These are phyloP conservation scores for zebrafish (Danio rerio) DNA, from an alignment of 2,113 vertebrate species.

Conservation along the genomic window DNA sequence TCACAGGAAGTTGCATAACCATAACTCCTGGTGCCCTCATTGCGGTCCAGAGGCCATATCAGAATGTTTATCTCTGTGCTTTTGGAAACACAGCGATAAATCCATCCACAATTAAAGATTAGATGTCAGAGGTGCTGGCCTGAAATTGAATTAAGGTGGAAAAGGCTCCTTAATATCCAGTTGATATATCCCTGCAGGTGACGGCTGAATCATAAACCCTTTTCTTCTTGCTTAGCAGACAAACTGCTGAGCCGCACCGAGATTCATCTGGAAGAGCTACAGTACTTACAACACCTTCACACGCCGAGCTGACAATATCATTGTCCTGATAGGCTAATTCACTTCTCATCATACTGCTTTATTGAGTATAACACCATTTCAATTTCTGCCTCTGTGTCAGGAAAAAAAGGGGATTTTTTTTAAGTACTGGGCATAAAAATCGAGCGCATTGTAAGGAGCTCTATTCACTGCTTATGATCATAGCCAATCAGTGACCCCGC, in stretches of 20 bases:
- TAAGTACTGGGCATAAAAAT: conserved; percentile 3
- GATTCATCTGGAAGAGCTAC: conserved; percentile 36
- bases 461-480: conserved; percentile 31
- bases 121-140: conserved; percentile 59
- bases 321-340: conserved; percentile 28
- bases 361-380: conserved; percentile 35
- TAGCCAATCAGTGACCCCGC: conserved; percentile 37
- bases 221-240: conserved; percentile 38
- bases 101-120: conserved; percentile 45
- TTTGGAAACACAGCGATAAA: conserved; percentile 51
- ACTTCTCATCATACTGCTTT: conserved; percentile 48
- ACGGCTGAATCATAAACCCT: conserved; percentile 47
- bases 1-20: conserved; percentile 49
- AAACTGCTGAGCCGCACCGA: conserved; percentile 29
- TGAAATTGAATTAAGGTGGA: conserved; percentile 72
- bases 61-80: conserved; percentile 53
- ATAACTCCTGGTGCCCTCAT: conserved; percentile 40
- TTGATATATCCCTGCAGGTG: conserved; percentile 49
- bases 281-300: conserved; percentile 28
- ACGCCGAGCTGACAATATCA: conserved; percentile 32
- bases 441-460: background rate
- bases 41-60: conserved; percentile 34
- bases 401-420: background rate
- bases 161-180: conserved; percentile 41
- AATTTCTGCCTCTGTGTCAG: conserved; percentile 2